Base-by-base conservation (phyloP, 1,140 invertebrate genomes). In the Nebria ingens region DNA sequence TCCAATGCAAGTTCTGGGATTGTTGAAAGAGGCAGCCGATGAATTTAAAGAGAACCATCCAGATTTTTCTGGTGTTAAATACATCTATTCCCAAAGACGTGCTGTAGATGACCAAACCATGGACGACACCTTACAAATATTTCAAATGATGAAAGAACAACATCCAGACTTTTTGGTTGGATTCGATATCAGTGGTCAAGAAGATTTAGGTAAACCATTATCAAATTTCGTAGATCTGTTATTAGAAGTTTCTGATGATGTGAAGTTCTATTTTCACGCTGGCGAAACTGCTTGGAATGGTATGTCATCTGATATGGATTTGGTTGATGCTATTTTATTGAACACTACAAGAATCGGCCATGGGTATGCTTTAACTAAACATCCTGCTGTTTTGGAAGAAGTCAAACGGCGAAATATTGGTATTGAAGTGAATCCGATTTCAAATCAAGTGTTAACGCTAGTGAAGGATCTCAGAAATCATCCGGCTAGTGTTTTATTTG, bases 361-460 rank as follows among this genome's bases (percentile, higher is more conserved):
- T 52, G 71, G 82, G 0, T 87, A 79, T 60, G 87, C 85, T 1
- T 61, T 90, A 1, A 60, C 75, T 0, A 89, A 89, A 62, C 88
- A 91, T 71, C 87, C 88, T 0, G 55, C 74, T 2, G 67, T 87
- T 0, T 61, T 83, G 61, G 65, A 82, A 19, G 68, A 81, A 51
- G 75, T 80, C 0, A 79, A 76, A 56, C 70, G 80, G 25, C 73
- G 74, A 51, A 69, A 77, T 17, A 86, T 91, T 56, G 82, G 85
- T 11, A 66, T 91, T n/a, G 89, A 92, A 71, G 72, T 90, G 0
- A 88, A 86, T 66, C 87, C 89, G 0, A 79, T 91, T 23, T 86
- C 83, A 0, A 85, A 84, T 62, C 75, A 86, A 75, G 83, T 91
- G 1, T 64, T 92, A 11, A 77, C 76, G 55, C 66, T 91, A 1